These are phyloP conservation scores for Pipistrellus pygmaeus DNA, from an alignment of 2,797 vertebrate species.

Conservation along the genomic window DNA sequence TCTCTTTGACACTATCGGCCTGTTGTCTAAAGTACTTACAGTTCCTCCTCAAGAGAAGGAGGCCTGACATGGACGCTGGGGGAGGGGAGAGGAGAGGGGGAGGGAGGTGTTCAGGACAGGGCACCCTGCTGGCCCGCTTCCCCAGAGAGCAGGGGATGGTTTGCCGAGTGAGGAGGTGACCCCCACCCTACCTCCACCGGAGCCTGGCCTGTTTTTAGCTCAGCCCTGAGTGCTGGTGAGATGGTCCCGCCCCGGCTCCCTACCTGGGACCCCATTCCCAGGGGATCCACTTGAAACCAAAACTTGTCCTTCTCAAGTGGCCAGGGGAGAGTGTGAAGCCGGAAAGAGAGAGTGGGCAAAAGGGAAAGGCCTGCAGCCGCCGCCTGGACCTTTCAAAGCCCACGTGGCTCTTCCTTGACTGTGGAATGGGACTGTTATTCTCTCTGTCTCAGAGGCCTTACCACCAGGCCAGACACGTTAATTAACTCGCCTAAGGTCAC, in stretches of 20 bases:
- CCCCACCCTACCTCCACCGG: background rate
- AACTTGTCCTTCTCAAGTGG: conserved; percentile 79
- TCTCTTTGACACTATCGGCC: conserved; percentile 81
- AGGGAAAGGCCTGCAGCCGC: background rate
- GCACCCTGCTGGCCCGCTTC: conserved; percentile 66
- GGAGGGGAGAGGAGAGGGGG: conserved; percentile 77
- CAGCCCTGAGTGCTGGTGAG: conserved; percentile 13
- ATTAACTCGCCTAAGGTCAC: background rate
- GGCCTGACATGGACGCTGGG: conserved; percentile 65
- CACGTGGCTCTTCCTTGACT: rapidly evolving
- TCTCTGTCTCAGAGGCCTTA: background rate
- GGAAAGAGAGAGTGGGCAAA: conserved; percentile 63
- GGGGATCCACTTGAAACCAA: conserved; percentile 74
- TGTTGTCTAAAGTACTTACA: conserved; percentile 76
- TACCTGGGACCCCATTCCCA: conserved; percentile 26
- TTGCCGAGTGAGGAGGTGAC: background rate
- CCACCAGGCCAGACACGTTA: background rate
- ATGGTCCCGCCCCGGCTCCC: background rate
- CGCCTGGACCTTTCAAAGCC: too few relatives aligned
- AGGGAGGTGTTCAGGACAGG: conserved; percentile 62
- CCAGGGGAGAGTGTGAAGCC: conserved; percentile 14
- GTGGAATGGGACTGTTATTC: rapidly evolving
- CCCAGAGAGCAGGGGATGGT: background rate
- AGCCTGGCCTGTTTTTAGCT: conserved; percentile 67
- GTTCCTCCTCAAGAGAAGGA: conserved; percentile 79